Evolutionary conservation across 2,797 vertebrate species (phyloP), one percentile per base, ranked within the genome.

Genomic region (Ispidina lecontei): DNA sequence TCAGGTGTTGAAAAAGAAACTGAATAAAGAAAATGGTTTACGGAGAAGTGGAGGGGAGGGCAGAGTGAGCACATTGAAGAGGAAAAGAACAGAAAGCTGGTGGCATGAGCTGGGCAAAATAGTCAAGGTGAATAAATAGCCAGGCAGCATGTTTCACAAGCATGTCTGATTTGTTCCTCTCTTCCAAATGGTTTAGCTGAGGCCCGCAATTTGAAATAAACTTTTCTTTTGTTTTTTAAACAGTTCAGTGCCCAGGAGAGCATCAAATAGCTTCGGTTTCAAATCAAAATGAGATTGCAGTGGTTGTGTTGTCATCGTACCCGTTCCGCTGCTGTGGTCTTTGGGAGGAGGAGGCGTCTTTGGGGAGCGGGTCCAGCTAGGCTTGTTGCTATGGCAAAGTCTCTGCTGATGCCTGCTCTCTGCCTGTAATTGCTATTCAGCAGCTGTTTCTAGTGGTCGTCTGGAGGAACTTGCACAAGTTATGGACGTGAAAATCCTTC

Each of bases 321-420:
- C 90, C 84, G 89, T 95, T 96, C 95, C 58, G 25, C 82, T 55
- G 58, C 92, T 87, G 39, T 93, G 93, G 92, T 93, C 93, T 91
- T 71, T 26, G 73, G 79, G 94, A 96, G 69, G 92, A 95, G 82
- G 90, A 79, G 84, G 94, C 2, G 55, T 94, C 96, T 95, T 92
- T 91, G 85, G 95, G 97, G 93, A 96, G 51, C 77, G 7, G 58
- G 92, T 84, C 96, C 82, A 64, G 82, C 89, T 67, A 49, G 79
- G 81, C 91, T 87, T 3, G 93, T 96, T 97, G 94, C 94, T 91
- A 89, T 93, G 90, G 95, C 87, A 92, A 95, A 97, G 52, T 77
- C 92, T 95, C 93, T 85, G 74, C 93, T 62, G 90, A 80, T 93
- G 95, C 90, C 69, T 89, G 56, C 77, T 89, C 90, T 67, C 76